Evolutionary conservation across 1,140 invertebrate species (phyloP).

Genomic region (Capitella teleta): DNA sequence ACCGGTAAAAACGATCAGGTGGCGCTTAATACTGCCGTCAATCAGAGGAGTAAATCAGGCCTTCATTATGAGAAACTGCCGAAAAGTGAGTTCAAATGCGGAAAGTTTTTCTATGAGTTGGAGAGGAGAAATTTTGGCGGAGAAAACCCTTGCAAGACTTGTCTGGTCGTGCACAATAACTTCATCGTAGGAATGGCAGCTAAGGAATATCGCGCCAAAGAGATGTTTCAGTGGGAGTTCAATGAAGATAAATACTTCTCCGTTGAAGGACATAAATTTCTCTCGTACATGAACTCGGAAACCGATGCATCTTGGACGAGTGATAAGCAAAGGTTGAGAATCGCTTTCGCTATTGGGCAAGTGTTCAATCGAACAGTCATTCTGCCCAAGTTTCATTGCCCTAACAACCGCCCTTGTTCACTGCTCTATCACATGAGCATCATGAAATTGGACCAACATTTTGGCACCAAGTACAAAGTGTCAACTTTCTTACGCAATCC

Average conservation of each 20-base stretch:
- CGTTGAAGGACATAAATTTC: neutral
- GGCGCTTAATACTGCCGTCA: too few relatives aligned
- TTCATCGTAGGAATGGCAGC: slow-evolving; percentile 5
- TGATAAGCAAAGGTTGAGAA: neutral
- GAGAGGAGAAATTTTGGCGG: too few relatives aligned
- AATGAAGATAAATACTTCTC: slow-evolving; percentile 6
- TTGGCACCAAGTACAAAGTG: too few relatives aligned
- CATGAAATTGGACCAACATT: too few relatives aligned
- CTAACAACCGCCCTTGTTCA: too few relatives aligned
- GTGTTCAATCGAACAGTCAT: slow-evolving; percentile 6
- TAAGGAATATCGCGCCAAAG: slow-evolving; percentile 2
- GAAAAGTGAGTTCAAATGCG: neutral
- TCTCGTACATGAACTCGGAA: neutral
- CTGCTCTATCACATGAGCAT: too few relatives aligned
- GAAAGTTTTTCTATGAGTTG: slow-evolving; percentile 1
- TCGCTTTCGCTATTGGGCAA: neutral
- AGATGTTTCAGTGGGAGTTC: neutral
- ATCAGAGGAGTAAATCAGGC: too few relatives aligned
- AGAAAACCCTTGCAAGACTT: neutral
- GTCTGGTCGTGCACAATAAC: slow-evolving; percentile 8
- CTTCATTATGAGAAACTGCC: too few relatives aligned
- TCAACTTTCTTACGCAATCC: too few relatives aligned
- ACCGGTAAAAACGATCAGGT: too few relatives aligned
- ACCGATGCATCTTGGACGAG: neutral
- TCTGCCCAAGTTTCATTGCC: slow-evolving; percentile 7